Evolutionary conservation across 2,113 vertebrate genomes (phyloP).

Genomic region (Saguinus midas): DNA sequence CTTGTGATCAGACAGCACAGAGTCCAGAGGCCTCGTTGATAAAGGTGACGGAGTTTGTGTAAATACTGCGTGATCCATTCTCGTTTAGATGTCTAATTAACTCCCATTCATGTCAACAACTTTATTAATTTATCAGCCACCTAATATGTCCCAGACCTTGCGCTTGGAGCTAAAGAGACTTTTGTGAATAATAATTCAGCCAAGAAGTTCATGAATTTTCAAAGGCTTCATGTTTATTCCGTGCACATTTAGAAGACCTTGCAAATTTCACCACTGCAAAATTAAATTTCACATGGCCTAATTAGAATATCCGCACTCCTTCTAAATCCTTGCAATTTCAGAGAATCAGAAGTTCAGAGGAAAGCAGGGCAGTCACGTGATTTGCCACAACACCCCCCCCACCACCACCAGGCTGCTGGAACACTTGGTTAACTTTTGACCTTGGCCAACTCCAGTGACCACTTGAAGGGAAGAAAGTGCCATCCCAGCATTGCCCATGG

Average conservation of each 20-base stretch:
- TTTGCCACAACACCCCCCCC: not conserved
- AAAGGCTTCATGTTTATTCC: conserved; percentile 53
- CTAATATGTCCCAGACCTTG: not conserved
- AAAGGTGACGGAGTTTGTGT: not conserved
- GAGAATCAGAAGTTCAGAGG: not conserved
- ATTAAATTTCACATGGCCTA: conserved; percentile 61
- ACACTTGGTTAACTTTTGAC: not conserved
- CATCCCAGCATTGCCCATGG: not conserved
- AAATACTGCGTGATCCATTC: not conserved
- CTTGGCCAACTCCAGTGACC: not conserved
- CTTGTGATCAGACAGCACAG: not conserved
- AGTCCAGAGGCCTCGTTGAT: not conserved
- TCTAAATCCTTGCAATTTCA: not conserved
- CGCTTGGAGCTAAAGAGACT: not conserved
- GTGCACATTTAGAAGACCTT: conserved; percentile 16
- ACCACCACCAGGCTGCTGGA: not conserved
- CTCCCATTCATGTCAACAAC: not conserved
- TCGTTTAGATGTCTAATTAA: not conserved
- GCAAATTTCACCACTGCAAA: conserved; percentile 38
- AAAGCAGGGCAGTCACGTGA: not conserved
- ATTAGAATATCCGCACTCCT: conserved; percentile 18
- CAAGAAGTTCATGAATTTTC: conserved; percentile 42
- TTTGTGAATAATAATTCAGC: not conserved
- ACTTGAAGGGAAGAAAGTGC: conserved; percentile 7
- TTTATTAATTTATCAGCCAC: conserved; percentile 19